Base-by-base conservation (phyloP, 2,113 vertebrate genomes). In the Malurus alboscapulatus region DNA sequence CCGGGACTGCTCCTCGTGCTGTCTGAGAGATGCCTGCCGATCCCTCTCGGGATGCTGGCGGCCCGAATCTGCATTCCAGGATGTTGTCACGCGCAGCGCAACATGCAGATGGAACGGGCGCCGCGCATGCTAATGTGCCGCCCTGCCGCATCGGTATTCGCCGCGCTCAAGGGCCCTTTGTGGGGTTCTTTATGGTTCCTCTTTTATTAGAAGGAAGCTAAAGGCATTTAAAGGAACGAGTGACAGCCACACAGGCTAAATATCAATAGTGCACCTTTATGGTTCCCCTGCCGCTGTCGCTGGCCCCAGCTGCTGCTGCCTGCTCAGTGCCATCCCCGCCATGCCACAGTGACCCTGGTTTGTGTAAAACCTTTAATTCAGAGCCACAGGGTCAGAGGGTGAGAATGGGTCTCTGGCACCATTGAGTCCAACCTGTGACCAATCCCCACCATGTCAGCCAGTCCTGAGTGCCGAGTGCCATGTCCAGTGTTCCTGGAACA, bases 21-120 rank as follows among this genome's bases (percentile, higher is more conserved):
- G 95, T 80, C 87, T 91, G 89, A 71, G 82, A 79, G 95, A 32
- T 9, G 27, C 17, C 21, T 7, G 4, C 90, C 85, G 32, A 68
- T 94, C 54, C 92, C 94, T 87, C 89, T 93, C 4, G 79, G 94
- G 95, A 87, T 91, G 30, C 17, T 67, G 6, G 3, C 3, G 5
- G 76, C 90, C 84, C 48, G 38, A 80, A 93, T 96, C 95, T 96
- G 95, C 92, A 95, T 95, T 93, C 95, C 4, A 27, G 92, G 96
- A 84, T 93, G 89, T 87, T 97, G 96, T 92, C 91, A 58, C 87
- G 53, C 24, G 5, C 15, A 83, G 45, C 45, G 29, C 87, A 87
- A 90, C 94, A 90, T 65, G 84, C 93, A 91, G 90, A 80, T 92
- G 92, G 94, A 95, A 84, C 10, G 3, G 91, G 88, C 0, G 9